A percentile compares a stretch with the other conserved stretches of the same genome.
These are phyloP conservation scores for Cecidostiba fungosa DNA, from an alignment of 2,888 invertebrate genomes.

Conservation along the genomic window DNA sequence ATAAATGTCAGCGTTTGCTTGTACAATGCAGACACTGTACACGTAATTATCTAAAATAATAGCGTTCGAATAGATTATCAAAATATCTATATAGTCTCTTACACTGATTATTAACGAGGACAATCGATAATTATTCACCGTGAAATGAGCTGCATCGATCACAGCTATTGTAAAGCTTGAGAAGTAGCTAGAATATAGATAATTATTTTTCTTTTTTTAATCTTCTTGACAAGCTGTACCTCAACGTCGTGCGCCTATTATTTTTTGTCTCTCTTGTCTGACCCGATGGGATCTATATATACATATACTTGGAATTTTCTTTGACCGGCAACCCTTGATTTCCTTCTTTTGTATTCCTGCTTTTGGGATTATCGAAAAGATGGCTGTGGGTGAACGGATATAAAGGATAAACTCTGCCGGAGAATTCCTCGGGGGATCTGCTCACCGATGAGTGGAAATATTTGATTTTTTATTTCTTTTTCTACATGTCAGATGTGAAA, in stretches of 20 bases:
- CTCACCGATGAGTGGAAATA: slow-evolving; percentile 22
- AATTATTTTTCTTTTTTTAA: no score
- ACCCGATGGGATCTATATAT: no score
- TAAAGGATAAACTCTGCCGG: slow-evolving; percentile 26
- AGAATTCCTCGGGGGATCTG: slow-evolving; percentile 7
- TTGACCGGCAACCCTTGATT: neutral
- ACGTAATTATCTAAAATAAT: neutral
- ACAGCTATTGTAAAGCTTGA: neutral
- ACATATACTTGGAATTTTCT: neutral
- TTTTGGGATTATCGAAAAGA: slow-evolving; percentile 26
- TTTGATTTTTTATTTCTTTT: slow-evolving; percentile 10
- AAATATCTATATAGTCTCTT: neutral
- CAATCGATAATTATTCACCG: neutral
- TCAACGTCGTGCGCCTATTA: no score
- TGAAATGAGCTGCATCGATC: neutral
- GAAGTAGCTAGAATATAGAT: no score
- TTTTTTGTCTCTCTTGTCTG: no score
- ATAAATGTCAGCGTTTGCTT: neutral
- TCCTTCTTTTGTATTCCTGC: neutral
- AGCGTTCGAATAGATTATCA: neutral
- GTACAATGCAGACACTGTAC: neutral
- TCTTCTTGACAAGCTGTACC: no score
- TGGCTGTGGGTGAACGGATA: neutral
- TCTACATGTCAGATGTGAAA: neutral
- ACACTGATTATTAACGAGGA: no score